Base-by-base conservation (phyloP, 2,113 vertebrate species). In the Chaetodon auriga region DNA sequence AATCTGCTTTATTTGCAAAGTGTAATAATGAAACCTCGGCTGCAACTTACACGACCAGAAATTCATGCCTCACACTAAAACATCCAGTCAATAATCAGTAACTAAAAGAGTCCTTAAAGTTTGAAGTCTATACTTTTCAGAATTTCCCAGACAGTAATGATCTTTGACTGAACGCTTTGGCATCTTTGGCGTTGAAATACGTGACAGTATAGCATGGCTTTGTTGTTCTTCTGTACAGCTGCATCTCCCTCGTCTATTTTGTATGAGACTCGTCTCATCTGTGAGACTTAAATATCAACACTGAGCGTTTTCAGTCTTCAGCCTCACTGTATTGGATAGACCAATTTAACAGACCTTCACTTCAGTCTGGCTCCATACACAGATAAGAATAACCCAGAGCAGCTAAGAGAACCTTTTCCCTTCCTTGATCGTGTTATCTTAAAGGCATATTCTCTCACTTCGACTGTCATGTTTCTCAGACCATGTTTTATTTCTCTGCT, bases 391-490 rank as follows among this genome's bases (percentile, higher is more conserved):
- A 84, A 82, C 61, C 82, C 51, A 55, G 51, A 79, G 61, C 77
- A 75, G 62, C 83, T 45, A 45, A 82, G 64, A 78, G 80, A 89
- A 81, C 73, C 85, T 82, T 75, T 86, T 78, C 85, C 57, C 80
- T 63, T 65, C 62, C 58, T 79, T 82, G 65, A 87, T 81, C 53
- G 79, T 75, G 60, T 71, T 87, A 88, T 91, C 81, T 90, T 87
- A 71, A 84, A 86, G 82, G 74, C 73, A 57, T 78, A 88, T 91
- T 90, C 86, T 88, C 75, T 88, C 86, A 87, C 84, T 88, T 88
- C 82, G 82, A 66, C 87, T 89, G 83, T 89, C 85, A 86, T 89
- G 84, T 89, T 82, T 70, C 81, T 83, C 70, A 74, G 68, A 63
- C 78, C 84, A 72, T 87, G 35, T 87, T 92, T 93, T 90, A 87